These are phyloP conservation scores for Myrmecophaga tridactyla DNA, from an alignment of 2,113 vertebrate species.

Conservation along the genomic window DNA sequence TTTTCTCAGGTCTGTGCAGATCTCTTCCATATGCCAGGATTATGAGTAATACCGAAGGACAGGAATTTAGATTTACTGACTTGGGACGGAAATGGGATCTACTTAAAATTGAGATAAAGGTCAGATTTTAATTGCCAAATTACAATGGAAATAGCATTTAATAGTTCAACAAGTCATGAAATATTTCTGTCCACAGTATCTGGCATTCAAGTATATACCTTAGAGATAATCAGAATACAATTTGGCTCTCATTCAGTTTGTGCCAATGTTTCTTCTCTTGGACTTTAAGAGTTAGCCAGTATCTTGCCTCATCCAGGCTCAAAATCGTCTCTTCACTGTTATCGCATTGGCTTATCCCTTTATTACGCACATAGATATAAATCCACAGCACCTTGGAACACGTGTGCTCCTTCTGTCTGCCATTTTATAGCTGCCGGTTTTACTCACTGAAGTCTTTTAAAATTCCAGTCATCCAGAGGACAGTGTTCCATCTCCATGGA, in stretches of 20 bases:
- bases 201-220: conserved; percentile 51
- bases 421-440: background rate
- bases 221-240: conserved; percentile 44
- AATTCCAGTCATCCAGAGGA: background rate
- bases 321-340: background rate
- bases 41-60: conserved; percentile 51
- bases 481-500: background rate
- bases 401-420: background rate
- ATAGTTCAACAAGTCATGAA: conserved; percentile 32
- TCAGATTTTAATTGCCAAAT: conserved; percentile 57
- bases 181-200: conserved; percentile 41
- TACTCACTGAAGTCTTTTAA: background rate
- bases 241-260: background rate
- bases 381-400: background rate
- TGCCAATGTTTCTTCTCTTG: background rate
- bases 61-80: conserved; percentile 58
- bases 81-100: conserved; percentile 45
- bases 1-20: conserved; percentile 62
- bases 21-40: conserved; percentile 19
- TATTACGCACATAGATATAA: background rate
- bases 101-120: conserved; percentile 54
- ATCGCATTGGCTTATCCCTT: background rate
- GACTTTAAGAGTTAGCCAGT: background rate
- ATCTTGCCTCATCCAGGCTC: background rate
- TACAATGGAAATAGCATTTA: conserved; percentile 32